A percentile compares a stretch with the other conserved stretches of the same genome.
These are phyloP conservation scores for Lamellibrachia columna DNA, from an alignment of 2,888 invertebrate genomes.

Conservation along the genomic window DNA sequence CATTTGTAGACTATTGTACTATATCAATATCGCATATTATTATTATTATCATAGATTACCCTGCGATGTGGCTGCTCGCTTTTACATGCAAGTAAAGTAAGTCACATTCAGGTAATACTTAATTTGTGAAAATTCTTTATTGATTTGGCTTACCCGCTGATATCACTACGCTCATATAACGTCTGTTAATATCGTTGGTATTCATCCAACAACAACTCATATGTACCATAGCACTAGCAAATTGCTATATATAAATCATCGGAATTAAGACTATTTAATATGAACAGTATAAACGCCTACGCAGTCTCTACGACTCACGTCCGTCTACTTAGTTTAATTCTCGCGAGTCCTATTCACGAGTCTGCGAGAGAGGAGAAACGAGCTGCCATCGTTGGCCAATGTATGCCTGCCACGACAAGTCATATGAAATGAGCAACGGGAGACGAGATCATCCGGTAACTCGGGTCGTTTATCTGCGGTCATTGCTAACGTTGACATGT, in stretches of 20 bases:
- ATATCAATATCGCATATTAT: not conserved
- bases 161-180: not conserved
- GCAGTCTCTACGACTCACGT: not conserved
- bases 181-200: not conserved
- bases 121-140: not conserved
- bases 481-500: not conserved
- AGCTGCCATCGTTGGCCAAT: not conserved
- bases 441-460: not conserved
- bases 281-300: not conserved
- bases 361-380: not conserved
- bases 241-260: not conserved
- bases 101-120: not conserved
- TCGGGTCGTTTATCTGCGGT: not conserved
- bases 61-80: not conserved
- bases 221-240: not conserved
- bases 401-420: not conserved
- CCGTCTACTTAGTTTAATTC: not conserved
- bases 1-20: not conserved
- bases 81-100: not conserved
- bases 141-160: not conserved
- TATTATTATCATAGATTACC: not conserved
- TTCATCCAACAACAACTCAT: not conserved
- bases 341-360: not conserved
- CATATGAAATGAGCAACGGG: not conserved
- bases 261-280: constrained; percentile 3